Evolutionary conservation across 1,140 invertebrate species (phyloP).

Genomic region (Cheumatopsyche charites): DNA sequence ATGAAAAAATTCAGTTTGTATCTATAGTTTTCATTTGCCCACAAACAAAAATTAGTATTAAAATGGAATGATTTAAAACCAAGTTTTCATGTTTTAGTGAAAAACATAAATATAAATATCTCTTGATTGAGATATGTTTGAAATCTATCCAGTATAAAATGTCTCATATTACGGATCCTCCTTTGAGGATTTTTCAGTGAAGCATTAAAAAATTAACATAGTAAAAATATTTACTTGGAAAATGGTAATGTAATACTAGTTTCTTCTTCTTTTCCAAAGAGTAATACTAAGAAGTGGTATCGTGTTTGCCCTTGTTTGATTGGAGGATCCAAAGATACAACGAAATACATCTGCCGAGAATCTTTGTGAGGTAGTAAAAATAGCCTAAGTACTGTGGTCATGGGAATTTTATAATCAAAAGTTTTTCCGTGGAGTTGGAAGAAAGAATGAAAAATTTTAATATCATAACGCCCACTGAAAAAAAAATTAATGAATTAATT

Average conservation of each 20-base stretch:
- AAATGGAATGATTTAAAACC: no score
- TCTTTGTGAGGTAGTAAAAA: constrained; percentile 98
- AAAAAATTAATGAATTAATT: constrained; percentile 42
- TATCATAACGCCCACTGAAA: constrained; percentile 97
- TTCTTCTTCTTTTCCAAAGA: constrained; percentile 95
- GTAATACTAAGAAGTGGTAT: constrained; percentile 92
- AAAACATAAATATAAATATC: no score
- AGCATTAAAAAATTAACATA: no score
- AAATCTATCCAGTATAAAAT: no score
- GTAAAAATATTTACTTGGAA: constrained; percentile 73
- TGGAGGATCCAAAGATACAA: constrained; percentile 97
- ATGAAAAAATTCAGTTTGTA: no score
- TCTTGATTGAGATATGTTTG: no score
- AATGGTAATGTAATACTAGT: constrained; percentile 91
- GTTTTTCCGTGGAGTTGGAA: constrained; percentile 99
- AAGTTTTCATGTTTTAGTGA: no score
- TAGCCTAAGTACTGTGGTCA: constrained; percentile 91
- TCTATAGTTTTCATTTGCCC: no score
- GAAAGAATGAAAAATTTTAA: constrained; percentile 97
- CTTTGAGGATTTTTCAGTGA: no score
- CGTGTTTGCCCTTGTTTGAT: constrained; percentile 99
- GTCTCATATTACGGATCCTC: no score
- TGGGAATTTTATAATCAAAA: constrained; percentile 99
- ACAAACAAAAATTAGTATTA: no score
- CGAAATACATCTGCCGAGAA: constrained; percentile 97